Evolutionary conservation across 2,888 invertebrate species (phyloP), one percentile per base, ranked within the genome.

Genomic region (Epinotia nisella): DNA sequence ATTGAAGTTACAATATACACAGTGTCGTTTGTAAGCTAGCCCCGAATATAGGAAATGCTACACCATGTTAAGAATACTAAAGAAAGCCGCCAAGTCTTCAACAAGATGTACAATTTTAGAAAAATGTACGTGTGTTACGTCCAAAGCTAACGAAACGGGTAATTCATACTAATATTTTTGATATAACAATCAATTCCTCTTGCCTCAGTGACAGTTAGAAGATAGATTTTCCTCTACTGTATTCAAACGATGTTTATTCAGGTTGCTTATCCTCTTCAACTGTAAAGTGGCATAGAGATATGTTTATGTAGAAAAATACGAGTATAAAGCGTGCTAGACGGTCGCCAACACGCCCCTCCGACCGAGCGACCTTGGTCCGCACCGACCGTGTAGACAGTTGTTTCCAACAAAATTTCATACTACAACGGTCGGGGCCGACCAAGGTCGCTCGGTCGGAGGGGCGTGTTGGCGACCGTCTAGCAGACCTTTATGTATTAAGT

Each of bases 21-120:
- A 1, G 9, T 9, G 35, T 9, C 4, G 3, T 45, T 24, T 10
- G n/a, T 29, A 56, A 56, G 24, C 3, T n/a, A n/a, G n/a, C 21
- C 58, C n/a, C 24, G 13, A 21, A 58, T 58, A 29, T 58, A 58
- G 29, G 29, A 58, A 58, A 29, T 58, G 29, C 58, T 58, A 58
- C 29, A n/a, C 58, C 58, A 58, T 58, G 58, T 58, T 58, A 58
- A 56, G n/a, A 58, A 29, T 58, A 58, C 58, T 29, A 58, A n/a
- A 58, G 29, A 15, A 58, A 58, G n/a, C 24, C 29, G 58, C 58
- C 13, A 24, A 29, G 29, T 58, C n/a, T 58, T 58, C 58, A 58
- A 58, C 15, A 58, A 58, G 58, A 29, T 58, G 13, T 13, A 21
- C 19, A 11, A n/a, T 29, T 58, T 58, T n/a, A 29, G 56, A 58